Percentiles rank a stretch among this genome's conserved stretches.
Conservation (phyloP, 2,113 vertebrate species). For the Misgurnus anguillicaudatus region DNA sequence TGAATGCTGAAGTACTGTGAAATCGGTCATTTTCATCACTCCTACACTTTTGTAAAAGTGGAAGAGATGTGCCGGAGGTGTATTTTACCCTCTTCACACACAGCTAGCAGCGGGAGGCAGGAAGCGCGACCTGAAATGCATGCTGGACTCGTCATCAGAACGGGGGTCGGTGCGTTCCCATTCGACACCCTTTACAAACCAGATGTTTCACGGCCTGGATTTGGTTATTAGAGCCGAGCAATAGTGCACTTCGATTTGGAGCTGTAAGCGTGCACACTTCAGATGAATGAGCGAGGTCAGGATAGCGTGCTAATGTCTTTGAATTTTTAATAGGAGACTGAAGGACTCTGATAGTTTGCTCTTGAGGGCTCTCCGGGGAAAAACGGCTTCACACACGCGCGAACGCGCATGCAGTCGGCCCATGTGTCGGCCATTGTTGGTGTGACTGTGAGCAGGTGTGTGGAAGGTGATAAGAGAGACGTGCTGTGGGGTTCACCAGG, state of each 20-base stretch:
- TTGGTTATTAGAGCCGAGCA: background rate
- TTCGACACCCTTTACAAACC: slow-evolving; percentile 5
- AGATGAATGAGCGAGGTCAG: background rate
- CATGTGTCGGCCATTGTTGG: slow-evolving; percentile 9
- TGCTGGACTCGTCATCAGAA: background rate
- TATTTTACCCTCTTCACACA: slow-evolving; percentile 22
- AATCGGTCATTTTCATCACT: slow-evolving; percentile 22
- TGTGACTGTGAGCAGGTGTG: slow-evolving; percentile 49
- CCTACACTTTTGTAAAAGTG: slow-evolving; percentile 23
- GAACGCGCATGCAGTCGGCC: background rate
- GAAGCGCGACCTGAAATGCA: background rate
- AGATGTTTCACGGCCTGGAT: slow-evolving; percentile 24
- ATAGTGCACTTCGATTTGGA: background rate
- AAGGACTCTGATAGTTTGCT: slow-evolving; percentile 2
- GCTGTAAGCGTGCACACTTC: background rate
- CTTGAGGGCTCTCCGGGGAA: background rate
- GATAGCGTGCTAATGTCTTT: background rate
- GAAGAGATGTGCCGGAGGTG: slow-evolving; percentile 10
- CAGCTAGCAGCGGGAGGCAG: slow-evolving; percentile 6
- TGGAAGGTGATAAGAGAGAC: slow-evolving; percentile 43
- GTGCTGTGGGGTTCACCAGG: slow-evolving; percentile 33
- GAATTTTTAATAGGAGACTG: slow-evolving; percentile 8
- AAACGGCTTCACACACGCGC: slow-evolving; percentile 11
- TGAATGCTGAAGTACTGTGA: slow-evolving; percentile 19
- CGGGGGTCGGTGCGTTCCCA: background rate